Evolutionary conservation across 2,888 invertebrate species (phyloP).

Genomic region (Tetramorium bicarinatum): DNA sequence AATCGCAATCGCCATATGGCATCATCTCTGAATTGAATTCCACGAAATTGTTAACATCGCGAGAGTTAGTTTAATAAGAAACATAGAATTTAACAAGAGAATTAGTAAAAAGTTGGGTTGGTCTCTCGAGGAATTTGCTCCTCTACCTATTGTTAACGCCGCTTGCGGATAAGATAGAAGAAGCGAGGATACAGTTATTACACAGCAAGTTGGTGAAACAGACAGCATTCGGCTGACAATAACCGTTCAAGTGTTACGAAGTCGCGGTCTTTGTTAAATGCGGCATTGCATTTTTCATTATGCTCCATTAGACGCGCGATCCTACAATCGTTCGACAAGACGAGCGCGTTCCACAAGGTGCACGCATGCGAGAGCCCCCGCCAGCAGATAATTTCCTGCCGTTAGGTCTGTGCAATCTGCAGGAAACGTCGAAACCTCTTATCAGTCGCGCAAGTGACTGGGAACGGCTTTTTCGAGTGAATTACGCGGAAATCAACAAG

Average conservation of each 20-base stretch:
- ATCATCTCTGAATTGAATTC: neutral
- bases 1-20: neutral
- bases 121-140: neutral
- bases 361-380: neutral
- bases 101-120: neutral
- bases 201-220: slow-evolving; percentile 10
- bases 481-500: slow-evolving; percentile 77
- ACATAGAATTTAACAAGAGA: neutral
- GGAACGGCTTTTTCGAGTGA: slow-evolving; percentile 42
- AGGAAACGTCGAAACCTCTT: slow-evolving; percentile 50
- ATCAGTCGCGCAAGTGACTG: slow-evolving; percentile 32
- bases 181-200: slow-evolving; percentile 16
- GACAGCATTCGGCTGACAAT: slow-evolving; percentile 15
- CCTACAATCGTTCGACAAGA: slow-evolving; percentile 12
- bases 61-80: slow-evolving; percentile 7
- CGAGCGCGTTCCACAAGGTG: neutral
- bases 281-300: slow-evolving; percentile 23
- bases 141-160: neutral
- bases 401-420: slow-evolving; percentile 42
- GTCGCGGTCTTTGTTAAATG: slow-evolving; percentile 16
- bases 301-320: slow-evolving; percentile 4
- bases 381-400: slow-evolving; percentile 33
- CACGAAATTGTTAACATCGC: neutral
- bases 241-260: slow-evolving; percentile 30
- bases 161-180: slow-evolving; percentile 10